Conservation (phyloP, 2,888 invertebrate species). For the Drosophila borborema region DNA sequence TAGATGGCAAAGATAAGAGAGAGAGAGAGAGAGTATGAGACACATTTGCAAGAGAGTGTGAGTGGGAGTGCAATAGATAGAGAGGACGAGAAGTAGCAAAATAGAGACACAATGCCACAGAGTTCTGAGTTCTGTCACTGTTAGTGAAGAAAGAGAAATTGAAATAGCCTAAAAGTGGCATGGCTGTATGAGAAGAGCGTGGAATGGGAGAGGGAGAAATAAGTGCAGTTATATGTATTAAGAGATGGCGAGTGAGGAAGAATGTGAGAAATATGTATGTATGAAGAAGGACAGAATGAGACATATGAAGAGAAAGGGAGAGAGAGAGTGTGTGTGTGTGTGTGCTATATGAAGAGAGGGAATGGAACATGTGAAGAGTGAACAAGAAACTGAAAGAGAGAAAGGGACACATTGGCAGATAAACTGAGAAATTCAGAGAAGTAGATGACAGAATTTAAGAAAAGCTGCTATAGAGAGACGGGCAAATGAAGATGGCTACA, state of each 20-base stretch:
- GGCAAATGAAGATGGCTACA: too few relatives aligned
- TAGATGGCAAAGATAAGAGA: slow-evolving; percentile 19
- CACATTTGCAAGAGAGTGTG: not conserved
- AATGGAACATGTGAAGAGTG: too few relatives aligned
- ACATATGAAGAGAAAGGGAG: not conserved
- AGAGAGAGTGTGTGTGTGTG: not conserved
- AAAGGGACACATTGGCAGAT: too few relatives aligned
- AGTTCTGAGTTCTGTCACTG: not conserved
- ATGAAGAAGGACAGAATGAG: not conserved
- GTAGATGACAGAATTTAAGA: too few relatives aligned
- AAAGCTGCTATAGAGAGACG: too few relatives aligned
- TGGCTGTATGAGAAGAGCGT: too few relatives aligned
- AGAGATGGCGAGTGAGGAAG: not conserved
- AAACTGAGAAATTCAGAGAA: too few relatives aligned
- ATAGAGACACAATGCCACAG: not conserved
- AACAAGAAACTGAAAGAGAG: too few relatives aligned
- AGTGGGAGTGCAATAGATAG: not conserved
- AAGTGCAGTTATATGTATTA: not conserved
- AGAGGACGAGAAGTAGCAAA: not conserved
- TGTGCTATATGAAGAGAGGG: too few relatives aligned
- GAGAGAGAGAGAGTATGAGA: not conserved
- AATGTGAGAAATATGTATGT: not conserved
- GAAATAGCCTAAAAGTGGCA: too few relatives aligned
- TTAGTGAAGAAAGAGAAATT: not conserved
- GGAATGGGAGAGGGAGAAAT: not conserved